A percentile compares a stretch with the other conserved stretches of the same genome.
Conservation (phyloP, 2,888 invertebrate genomes). For the Epicampocera succincta region DNA sequence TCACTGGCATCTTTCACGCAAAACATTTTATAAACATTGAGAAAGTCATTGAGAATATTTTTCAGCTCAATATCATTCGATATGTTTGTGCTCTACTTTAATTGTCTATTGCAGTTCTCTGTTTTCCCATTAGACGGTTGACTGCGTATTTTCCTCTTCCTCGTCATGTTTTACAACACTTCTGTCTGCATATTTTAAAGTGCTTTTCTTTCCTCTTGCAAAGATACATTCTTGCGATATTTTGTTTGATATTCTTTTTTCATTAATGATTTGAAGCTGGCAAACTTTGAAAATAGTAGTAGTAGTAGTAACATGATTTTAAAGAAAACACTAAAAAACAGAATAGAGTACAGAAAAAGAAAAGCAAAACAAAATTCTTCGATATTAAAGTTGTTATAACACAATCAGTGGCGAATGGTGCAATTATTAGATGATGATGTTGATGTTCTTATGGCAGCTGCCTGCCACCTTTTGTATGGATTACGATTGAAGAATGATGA, state of each 20-base stretch:
- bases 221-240: neutral
- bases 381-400: slow-evolving; percentile 48
- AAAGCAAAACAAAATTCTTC: neutral
- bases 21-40: no score
- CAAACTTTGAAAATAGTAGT: neutral
- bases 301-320: slow-evolving; percentile 21
- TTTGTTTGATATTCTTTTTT: slow-evolving; percentile 34
- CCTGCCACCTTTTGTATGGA: neutral
- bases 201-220: slow-evolving; percentile 4
- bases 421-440: slow-evolving; percentile 17
- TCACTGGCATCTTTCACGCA: no score
- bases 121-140: slow-evolving; percentile 5
- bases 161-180: slow-evolving; percentile 50
- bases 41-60: no score
- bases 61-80: no score
- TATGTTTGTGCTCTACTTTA: neutral
- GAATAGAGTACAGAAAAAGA: neutral
- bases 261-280: slow-evolving; percentile 55
- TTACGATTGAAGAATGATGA: slow-evolving; percentile 39
- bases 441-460: slow-evolving; percentile 4
- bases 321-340: slow-evolving; percentile 5
- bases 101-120: neutral
- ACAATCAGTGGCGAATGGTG: slow-evolving; percentile 41
- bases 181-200: slow-evolving; percentile 42
- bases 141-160: slow-evolving; percentile 53